Evolutionary conservation across 2,888 invertebrate species (phyloP).

Genomic region (Aphodius sticticus): DNA sequence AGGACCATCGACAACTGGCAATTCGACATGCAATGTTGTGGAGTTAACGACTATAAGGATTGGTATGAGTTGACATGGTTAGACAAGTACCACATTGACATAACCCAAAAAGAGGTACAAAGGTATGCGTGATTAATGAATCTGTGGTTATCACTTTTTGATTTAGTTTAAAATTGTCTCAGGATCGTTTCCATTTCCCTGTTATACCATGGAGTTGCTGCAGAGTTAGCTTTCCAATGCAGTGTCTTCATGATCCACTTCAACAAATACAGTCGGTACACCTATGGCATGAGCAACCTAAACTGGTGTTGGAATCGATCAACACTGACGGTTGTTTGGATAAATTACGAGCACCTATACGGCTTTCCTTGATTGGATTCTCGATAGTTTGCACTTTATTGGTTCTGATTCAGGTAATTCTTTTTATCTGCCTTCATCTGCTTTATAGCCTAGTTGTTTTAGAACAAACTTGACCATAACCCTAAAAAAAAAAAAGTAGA

Average conservation of each 20-base stretch:
- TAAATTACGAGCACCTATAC: slow-evolving; percentile 52
- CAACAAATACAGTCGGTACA: slow-evolving; percentile 60
- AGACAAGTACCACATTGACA: slow-evolving; percentile 61
- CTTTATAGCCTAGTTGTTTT: too few relatives aligned
- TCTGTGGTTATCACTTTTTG: slow-evolving; percentile 9
- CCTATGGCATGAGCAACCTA: slow-evolving; percentile 55
- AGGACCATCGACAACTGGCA: slow-evolving; percentile 66
- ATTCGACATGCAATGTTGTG: slow-evolving; percentile 65
- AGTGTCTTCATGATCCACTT: slow-evolving; percentile 70
- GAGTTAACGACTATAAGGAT: slow-evolving; percentile 64
- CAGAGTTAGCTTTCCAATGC: slow-evolving; percentile 64
- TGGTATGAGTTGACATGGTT: slow-evolving; percentile 70
- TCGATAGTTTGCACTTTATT: slow-evolving; percentile 47
- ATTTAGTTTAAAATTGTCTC: slow-evolving; percentile 60
- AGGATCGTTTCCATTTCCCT: slow-evolving; percentile 63
- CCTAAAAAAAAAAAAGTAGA: too few relatives aligned
- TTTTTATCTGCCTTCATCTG: slow-evolving; percentile 38
- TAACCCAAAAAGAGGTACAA: slow-evolving; percentile 48
- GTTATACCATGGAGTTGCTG: slow-evolving; percentile 70
- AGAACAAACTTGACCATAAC: too few relatives aligned
- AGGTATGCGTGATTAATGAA: slow-evolving; percentile 46
- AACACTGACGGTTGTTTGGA: slow-evolving; percentile 57
- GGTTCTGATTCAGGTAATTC: slow-evolving; percentile 49
- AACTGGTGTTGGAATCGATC: slow-evolving; percentile 52
- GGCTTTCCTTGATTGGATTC: slow-evolving; percentile 48